phyloP scores from a whole-genome alignment of 2,113 vertebrate species.

The Sebastes schlegelii region DNA sequence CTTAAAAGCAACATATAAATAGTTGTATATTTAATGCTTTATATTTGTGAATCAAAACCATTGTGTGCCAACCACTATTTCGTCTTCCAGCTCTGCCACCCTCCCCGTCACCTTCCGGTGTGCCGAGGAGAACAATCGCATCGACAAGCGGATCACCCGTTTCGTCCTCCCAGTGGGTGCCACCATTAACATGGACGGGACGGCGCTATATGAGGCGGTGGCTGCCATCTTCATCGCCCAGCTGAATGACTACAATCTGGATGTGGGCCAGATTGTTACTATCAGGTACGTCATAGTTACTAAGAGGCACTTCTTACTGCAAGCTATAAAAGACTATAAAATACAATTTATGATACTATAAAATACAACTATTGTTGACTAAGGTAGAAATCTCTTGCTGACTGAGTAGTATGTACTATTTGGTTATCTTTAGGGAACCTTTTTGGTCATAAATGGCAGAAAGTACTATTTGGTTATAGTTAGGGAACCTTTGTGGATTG shows the following conservation, averaged over 20 bases:
- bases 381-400: not conserved
- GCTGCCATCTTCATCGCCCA: conserved; percentile 98
- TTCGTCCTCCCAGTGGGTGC: conserved; percentile 97
- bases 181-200: conserved; percentile 99
- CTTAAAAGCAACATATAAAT: not conserved
- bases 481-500: not conserved
- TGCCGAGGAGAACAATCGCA: conserved; percentile 92
- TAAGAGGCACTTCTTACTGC: not conserved
- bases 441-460: not conserved
- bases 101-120: conserved; percentile 98
- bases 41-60: not conserved
- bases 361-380: not conserved
- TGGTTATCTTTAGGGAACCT: not conserved
- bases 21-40: not conserved
- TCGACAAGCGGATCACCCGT: conserved; percentile 97
- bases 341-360: not conserved
- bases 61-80: not conserved
- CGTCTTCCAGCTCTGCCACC: conserved; percentile 90
- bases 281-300: conserved; percentile 87
- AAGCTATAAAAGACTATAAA: not conserved
- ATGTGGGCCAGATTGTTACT: conserved; percentile 93
- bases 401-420: not conserved
- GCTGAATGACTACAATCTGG: conserved; percentile 89
- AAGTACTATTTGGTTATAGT: not conserved
- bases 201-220: conserved; percentile 96